Evolutionary conservation across 2,797 vertebrate genomes (phyloP).

Genomic region (Cryptoblepharus egeriae): DNA sequence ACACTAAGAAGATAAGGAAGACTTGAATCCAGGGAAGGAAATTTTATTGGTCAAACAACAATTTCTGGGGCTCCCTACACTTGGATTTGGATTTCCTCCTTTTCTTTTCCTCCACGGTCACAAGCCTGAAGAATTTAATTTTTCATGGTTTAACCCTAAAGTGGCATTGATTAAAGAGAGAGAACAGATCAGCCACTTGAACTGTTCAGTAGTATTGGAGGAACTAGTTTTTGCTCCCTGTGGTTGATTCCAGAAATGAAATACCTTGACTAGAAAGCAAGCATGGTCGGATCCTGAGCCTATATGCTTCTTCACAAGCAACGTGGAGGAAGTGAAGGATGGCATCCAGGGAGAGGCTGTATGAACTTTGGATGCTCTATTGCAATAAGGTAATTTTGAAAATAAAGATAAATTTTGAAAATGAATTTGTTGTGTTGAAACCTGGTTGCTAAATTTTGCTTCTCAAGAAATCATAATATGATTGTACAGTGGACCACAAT

Average conservation of each 20-base stretch:
- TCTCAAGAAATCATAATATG: not conserved
- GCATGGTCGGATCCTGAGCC: slow-evolving; percentile 62
- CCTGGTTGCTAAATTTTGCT: not conserved
- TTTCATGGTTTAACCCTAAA: slow-evolving; percentile 40
- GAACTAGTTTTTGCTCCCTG: slow-evolving; percentile 25
- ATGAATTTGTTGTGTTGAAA: not conserved
- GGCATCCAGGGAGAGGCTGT: slow-evolving; percentile 96
- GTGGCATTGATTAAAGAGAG: slow-evolving; percentile 39
- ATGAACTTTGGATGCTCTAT: slow-evolving; percentile 99
- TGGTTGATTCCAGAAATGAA: slow-evolving; percentile 40
- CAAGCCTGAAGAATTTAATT: slow-evolving; percentile 18
- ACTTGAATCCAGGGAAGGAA: not conserved
- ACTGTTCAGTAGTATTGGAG: not conserved
- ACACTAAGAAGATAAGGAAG: not conserved
- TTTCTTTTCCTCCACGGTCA: not conserved
- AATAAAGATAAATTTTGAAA: not conserved
- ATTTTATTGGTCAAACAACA: not conserved
- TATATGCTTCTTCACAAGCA: slow-evolving; percentile 43
- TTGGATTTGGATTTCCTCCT: not conserved
- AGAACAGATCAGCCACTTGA: slow-evolving; percentile 19
- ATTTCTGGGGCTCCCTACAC: not conserved
- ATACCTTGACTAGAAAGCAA: slow-evolving; percentile 50
- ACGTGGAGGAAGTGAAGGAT: slow-evolving; percentile 76
- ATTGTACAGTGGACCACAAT: not conserved
- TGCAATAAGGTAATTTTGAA: slow-evolving; percentile 88